phyloP scores from a whole-genome alignment of 1,140 invertebrate genomes.

The Bilobella aurantiaca region DNA sequence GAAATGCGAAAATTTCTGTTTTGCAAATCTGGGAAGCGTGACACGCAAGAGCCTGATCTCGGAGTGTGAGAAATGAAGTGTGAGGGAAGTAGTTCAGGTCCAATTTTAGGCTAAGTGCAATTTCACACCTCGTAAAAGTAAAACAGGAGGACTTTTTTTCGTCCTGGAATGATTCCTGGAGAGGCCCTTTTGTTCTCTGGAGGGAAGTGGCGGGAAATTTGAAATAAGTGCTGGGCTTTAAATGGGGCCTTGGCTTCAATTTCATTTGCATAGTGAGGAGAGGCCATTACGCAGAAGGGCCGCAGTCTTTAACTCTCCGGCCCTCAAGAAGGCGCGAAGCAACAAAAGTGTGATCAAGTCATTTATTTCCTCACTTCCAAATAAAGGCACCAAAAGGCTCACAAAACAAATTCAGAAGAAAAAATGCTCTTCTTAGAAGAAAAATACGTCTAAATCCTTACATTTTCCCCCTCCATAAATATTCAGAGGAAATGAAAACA shows the following conservation, averaged over 20 bases:
- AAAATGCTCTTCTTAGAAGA: no score
- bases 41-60: neutral
- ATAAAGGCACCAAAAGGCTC: no score
- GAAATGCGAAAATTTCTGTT: no score
- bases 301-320: neutral
- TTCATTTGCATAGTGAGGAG: neutral
- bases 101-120: no score
- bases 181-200: neutral
- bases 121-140: conserved; percentile 6
- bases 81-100: neutral
- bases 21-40: no score
- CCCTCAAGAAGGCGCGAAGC: neutral
- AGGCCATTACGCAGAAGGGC: neutral
- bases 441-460: no score
- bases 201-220: neutral
- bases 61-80: neutral
- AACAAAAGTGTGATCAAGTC: conserved; percentile 5
- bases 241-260: neutral
- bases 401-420: no score
- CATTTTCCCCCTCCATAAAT: no score
- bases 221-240: neutral
- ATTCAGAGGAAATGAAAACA: no score
- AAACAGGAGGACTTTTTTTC: no score
- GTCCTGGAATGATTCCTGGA: no score
- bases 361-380: no score